Percentiles rank a stretch among this genome's conserved stretches.
phyloP scores from a whole-genome alignment of 2,888 invertebrate species.

The Megalurothrips usitatus region DNA sequence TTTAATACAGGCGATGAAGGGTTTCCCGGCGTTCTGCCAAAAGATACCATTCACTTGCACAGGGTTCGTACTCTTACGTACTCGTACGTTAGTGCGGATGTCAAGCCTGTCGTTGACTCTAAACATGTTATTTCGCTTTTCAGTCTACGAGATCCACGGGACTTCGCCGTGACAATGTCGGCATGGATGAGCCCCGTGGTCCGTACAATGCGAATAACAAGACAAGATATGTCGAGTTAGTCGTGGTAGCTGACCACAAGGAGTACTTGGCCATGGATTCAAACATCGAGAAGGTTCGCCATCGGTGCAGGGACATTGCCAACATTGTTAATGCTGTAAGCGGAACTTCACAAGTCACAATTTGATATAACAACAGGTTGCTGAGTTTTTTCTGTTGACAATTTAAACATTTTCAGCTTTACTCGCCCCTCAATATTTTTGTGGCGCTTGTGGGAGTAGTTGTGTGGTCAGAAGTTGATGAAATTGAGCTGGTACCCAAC shows the following conservation, averaged over 20 bases:
- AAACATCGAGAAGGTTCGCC: slow-evolving; percentile 65
- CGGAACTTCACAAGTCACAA: too few species aligned
- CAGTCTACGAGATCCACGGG: slow-evolving; percentile 66
- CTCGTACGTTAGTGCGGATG: too few species aligned
- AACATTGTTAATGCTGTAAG: slow-evolving; percentile 90
- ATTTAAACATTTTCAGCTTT: slow-evolving; percentile 59
- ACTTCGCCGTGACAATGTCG: slow-evolving; percentile 38
- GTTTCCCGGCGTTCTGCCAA: too few species aligned
- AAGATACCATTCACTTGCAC: slow-evolving; percentile 54
- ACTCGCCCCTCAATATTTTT: slow-evolving; percentile 90
- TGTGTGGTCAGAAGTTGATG: slow-evolving; percentile 87
- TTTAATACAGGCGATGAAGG: slow-evolving; percentile 42
- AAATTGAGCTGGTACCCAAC: slow-evolving; percentile 73
- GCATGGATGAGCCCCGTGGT: slow-evolving; percentile 55
- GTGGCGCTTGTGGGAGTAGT: slow-evolving; percentile 95
- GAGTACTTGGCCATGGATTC: slow-evolving; percentile 77
- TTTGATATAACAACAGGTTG: too few species aligned
- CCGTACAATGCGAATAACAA: slow-evolving; percentile 82
- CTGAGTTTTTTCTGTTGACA: too few species aligned
- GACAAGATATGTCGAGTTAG: slow-evolving; percentile 84
- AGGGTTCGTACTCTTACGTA: slow-evolving; percentile 54
- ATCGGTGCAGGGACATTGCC: slow-evolving; percentile 86
- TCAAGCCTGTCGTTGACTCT: too few species aligned
- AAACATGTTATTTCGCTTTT: slow-evolving; percentile 41
- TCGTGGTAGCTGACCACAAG: slow-evolving; percentile 83